Evolutionary conservation across 1,140 invertebrate species (phyloP).

Genomic region (Ephestia elutella): DNA sequence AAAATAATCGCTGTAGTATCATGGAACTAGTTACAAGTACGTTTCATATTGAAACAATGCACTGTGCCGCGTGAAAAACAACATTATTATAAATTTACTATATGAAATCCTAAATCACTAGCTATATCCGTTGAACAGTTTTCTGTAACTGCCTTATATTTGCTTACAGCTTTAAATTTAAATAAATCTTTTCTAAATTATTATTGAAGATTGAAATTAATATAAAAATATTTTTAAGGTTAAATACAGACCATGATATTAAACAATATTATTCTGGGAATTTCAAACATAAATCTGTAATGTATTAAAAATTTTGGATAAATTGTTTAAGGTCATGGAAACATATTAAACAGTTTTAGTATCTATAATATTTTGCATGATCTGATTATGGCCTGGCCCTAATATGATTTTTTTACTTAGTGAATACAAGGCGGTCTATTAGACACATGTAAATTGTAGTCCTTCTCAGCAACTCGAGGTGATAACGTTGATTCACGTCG

Average conservation of each 20-base stretch:
- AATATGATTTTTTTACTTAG: background rate
- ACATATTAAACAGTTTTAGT: too few relatives aligned
- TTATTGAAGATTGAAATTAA: too few relatives aligned
- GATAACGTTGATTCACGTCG: background rate
- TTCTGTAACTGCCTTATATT: conserved; percentile 14
- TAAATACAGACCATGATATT: too few relatives aligned
- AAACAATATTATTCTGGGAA: too few relatives aligned
- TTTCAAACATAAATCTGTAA: background rate
- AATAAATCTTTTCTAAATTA: background rate
- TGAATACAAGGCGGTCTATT: background rate
- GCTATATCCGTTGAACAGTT: conserved; percentile 10
- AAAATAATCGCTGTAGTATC: conserved; percentile 28
- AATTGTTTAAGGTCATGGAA: background rate
- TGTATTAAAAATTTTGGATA: background rate
- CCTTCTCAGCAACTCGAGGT: background rate
- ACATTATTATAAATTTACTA: background rate
- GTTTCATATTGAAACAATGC: conserved; percentile 36
- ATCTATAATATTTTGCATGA: too few relatives aligned
- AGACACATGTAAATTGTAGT: background rate
- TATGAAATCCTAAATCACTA: conserved; percentile 5
- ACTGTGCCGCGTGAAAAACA: conserved; percentile 25
- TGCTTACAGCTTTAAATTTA: conserved; percentile 31
- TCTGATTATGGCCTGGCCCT: background rate
- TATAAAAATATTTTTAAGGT: too few relatives aligned
- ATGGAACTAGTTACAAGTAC: conserved; percentile 50